Evolutionary conservation across 2,888 invertebrate species (phyloP), one percentile per base, ranked within the genome.

Genomic region (Neelides folsomi): DNA sequence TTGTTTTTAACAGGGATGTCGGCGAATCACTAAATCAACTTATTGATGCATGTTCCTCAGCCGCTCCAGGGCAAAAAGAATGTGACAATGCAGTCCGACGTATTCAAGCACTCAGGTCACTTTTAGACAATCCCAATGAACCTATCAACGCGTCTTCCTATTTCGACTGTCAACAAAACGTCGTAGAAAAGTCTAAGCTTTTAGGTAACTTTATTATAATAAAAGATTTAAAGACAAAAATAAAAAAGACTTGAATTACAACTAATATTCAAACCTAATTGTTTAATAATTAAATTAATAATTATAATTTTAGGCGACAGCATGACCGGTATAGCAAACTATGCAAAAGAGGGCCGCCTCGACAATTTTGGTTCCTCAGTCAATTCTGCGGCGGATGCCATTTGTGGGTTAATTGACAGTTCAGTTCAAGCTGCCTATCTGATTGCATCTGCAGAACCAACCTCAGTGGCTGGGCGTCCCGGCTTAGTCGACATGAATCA

Each of bases 351-450:
- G 56, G 82, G 84, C 0, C 86, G 90, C 62, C 82, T 86, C 67
- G 83, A 86, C 54, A 80, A 82, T 65, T 90, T 95, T 73, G 82
- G 86, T 9, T 79, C 81, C 51, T 80, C 87, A 2, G 90, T 94
- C 0, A 78, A 80, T 55, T 80, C 79, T 27, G 92, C 92, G 8
- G 88, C 90, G 5, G 76, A 77, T 48, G 86, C 93, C 0, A 89
- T 97, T 50, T 90, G 89, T 67, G 88, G 87, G 0, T 74, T 97
- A 19, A 85, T 93, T 20, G 94, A 97, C 73, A 85, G 88, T 43
- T 83, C 92, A 0, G 90, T 92, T 1, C 95, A 94, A 72, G 86
- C 93, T 0, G 93, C 94, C 0, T 98, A 97, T 69, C 73, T 97
- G 65, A 83, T 95, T 63, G 97, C 90, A 0, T 86, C 92, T 1